Conservation (phyloP, 2,113 vertebrate species). For the Gymnogyps californianus region DNA sequence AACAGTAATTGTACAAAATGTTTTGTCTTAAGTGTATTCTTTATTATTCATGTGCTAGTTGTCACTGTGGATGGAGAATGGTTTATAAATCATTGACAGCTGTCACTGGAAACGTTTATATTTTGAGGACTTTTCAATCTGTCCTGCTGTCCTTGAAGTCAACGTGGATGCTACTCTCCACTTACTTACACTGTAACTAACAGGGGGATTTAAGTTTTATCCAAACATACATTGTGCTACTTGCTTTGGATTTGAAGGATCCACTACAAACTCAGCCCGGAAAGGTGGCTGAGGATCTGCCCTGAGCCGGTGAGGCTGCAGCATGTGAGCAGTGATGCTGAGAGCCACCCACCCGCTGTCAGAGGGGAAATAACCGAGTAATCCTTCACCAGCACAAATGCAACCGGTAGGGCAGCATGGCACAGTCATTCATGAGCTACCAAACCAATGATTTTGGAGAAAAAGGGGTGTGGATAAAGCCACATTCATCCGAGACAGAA, state of each 20-base stretch:
- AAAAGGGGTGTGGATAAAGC: not conserved
- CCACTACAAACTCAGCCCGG: not conserved
- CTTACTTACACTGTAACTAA: not conserved
- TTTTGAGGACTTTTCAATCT: not conserved
- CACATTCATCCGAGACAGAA: not conserved
- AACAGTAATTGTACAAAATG: not conserved
- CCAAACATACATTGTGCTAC: not conserved
- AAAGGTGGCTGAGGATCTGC: not conserved
- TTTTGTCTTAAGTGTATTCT: not conserved
- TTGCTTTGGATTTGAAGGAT: not conserved
- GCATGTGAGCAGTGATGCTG: not conserved
- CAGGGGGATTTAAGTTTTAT: not conserved
- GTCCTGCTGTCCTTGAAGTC: not conserved
- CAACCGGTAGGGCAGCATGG: not conserved
- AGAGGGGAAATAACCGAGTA: not conserved
- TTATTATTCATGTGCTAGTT: not conserved
- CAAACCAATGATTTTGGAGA: not conserved
- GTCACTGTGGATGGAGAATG: not conserved
- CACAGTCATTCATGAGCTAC: not conserved
- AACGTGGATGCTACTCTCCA: fast-evolving
- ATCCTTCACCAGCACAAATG: not conserved
- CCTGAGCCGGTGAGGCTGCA: not conserved
- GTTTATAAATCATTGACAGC: conserved; percentile 2
- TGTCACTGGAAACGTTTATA: not conserved
- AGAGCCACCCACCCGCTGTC: not conserved